Evolutionary conservation across 2,113 vertebrate species (phyloP).

Genomic region (Oncorhynchus nerka): DNA sequence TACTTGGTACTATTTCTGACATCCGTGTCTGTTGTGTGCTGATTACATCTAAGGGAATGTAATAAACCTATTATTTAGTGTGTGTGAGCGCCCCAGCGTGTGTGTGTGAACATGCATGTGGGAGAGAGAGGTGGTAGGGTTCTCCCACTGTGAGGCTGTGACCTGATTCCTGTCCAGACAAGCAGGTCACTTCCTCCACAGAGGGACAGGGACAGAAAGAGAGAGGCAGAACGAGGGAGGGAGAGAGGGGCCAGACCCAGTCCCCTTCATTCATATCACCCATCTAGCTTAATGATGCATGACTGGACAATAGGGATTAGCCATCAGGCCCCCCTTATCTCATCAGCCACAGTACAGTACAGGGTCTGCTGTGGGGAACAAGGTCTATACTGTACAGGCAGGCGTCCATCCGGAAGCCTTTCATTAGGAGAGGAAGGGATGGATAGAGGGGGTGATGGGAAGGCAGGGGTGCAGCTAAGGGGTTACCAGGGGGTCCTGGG

Average conservation of each 20-base stretch:
- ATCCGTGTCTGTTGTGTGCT: no score
- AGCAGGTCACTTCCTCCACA: slow-evolving; percentile 72
- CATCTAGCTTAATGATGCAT: slow-evolving; percentile 64
- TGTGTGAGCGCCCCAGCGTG: not conserved
- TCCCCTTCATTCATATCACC: slow-evolving; percentile 60
- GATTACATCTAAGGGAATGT: not conserved
- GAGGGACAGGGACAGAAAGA: slow-evolving; percentile 62
- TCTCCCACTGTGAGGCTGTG: slow-evolving; percentile 61
- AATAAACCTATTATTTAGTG: not conserved
- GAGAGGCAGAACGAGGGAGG: slow-evolving; percentile 51
- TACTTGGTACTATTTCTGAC: no score
- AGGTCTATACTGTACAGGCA: slow-evolving; percentile 51
- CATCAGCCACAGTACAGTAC: slow-evolving; percentile 45
- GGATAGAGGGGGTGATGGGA: not conserved
- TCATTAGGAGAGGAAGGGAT: slow-evolving; percentile 43
- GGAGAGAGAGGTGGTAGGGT: slow-evolving; percentile 48
- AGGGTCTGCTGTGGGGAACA: slow-evolving; percentile 57
- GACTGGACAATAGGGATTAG: slow-evolving; percentile 62
- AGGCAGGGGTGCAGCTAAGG: not conserved
- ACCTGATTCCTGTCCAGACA: slow-evolving; percentile 67
- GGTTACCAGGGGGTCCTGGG: no score
- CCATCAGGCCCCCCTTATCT: slow-evolving; percentile 28
- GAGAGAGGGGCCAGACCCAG: slow-evolving; percentile 46
- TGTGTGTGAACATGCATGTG: not conserved
- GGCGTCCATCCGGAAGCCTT: slow-evolving; percentile 55